Base-by-base conservation (phyloP, 2,888 invertebrate genomes). In the Brachypterus glaber region DNA sequence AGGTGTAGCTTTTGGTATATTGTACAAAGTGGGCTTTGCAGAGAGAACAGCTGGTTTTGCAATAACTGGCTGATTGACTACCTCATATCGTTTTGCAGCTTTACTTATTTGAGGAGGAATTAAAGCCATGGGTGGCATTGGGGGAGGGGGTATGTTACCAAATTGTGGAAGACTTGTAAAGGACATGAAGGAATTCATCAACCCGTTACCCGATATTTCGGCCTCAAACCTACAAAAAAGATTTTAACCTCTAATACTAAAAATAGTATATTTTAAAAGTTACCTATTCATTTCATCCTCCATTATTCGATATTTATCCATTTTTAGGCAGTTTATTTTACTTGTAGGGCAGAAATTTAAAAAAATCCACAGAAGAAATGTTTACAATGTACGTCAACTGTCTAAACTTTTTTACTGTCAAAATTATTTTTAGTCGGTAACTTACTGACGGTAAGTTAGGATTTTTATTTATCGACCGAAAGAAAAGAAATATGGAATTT, bases 231-330 rank as follows among this genome's bases (percentile, higher is more conserved):
- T 86, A 50, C n/a, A 63, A 64, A 37, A 26, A 17, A n/a, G n/a
- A n/a, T n/a, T n/a, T n/a, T n/a, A n/a, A 34, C 33, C 7, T 14
- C 9, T 25, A 30, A 21, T 26, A 31, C 17, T 17, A 18, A 38
- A 32, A 16, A 33, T 27, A 17, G 9, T 30, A n/a, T 37, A 9
- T 39, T 37, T 36, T 26, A 24, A 41, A 30, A 50, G 58, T 62
- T 67, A 84, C 83, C 86, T 79, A 59, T 82, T 88, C 81, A 90
- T 85, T 71, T 91, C 90, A 67, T 89, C 89, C 67, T 91, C 90
- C 80, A 90, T 90, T 64, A 83, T 79, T 51, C 79, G 73, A 52
- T 77, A 73, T 70, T 79, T 81, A 33, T 72, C 71, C 46, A 44
- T 44, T 5, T 14, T 40, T 4, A 39, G 30, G 31, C 7, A 9